Evolutionary conservation across 2,797 vertebrate genomes (phyloP).

Genomic region (Oceanodroma leucorhoa): DNA sequence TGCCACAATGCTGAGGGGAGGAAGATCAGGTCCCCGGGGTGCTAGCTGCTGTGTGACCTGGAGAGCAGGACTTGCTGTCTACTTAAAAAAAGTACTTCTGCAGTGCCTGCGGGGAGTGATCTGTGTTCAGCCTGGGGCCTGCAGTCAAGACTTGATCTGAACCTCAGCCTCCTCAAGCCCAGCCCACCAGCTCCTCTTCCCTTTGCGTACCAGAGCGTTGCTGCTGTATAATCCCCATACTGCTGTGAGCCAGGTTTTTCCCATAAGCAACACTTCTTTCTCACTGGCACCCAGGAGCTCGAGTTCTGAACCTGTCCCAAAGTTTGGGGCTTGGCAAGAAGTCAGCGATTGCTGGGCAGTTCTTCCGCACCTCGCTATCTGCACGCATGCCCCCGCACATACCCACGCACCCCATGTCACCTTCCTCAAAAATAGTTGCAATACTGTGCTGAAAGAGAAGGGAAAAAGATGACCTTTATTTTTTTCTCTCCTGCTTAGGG

Average conservation of each 20-base stretch:
- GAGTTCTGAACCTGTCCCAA: not conserved
- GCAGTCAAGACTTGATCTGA: not conserved
- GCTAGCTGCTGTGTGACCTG: not conserved
- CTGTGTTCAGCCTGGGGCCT: not conserved
- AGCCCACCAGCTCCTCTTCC: not conserved
- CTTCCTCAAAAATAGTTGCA: not conserved
- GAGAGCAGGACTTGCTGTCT: not conserved
- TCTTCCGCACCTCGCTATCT: not conserved
- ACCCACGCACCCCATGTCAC: not conserved
- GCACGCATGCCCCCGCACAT: accelerated
- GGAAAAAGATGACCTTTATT: not conserved
- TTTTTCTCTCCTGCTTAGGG: not conserved
- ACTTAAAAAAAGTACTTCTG: not conserved
- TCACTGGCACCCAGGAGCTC: not conserved
- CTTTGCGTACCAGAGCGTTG: not conserved
- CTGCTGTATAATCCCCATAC: not conserved
- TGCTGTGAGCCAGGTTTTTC: not conserved
- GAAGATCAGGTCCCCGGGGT: not conserved
- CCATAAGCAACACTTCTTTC: accelerated
- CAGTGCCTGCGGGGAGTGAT: accelerated
- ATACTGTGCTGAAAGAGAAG: not conserved
- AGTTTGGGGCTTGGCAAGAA: not conserved
- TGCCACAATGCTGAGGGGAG: not conserved
- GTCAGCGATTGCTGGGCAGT: accelerated
- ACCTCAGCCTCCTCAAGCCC: not conserved